These are phyloP conservation scores for Nipponacmea schrenckii DNA, from an alignment of 2,888 invertebrate species.

Conservation along the genomic window DNA sequence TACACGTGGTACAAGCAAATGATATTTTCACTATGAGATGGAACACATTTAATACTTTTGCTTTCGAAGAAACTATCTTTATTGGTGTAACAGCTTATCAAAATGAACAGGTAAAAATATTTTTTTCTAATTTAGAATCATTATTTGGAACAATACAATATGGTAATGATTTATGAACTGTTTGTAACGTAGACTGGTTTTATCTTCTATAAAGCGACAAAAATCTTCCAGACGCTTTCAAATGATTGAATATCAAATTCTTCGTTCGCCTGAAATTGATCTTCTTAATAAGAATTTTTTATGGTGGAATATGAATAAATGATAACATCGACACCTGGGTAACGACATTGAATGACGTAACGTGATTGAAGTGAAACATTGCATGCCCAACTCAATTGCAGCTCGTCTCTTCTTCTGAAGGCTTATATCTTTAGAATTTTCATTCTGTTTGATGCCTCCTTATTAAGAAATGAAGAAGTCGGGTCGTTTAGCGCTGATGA, in stretches of 20 bases:
- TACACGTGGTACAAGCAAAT: conserved; percentile 70
- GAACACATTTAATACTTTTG: conserved; percentile 66
- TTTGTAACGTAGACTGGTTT: too few species aligned
- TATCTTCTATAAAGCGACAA: too few species aligned
- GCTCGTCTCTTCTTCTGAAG: too few species aligned
- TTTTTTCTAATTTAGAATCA: too few species aligned
- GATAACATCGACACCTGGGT: neutral
- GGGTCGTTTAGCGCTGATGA: neutral
- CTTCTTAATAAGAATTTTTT: neutral
- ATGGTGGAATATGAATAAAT: neutral
- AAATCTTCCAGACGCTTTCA: too few species aligned
- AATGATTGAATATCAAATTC: too few species aligned
- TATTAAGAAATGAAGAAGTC: too few species aligned
- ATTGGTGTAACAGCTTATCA: conserved; percentile 69
- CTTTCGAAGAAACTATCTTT: conserved; percentile 67
- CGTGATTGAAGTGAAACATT: conserved; percentile 1
- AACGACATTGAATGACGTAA: conserved; percentile 5
- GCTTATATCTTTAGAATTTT: too few species aligned
- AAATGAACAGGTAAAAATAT: conserved; percentile 64
- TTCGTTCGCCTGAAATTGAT: too few species aligned
- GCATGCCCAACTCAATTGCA: neutral
- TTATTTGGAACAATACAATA: neutral
- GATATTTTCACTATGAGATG: conserved; percentile 73
- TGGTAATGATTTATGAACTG: too few species aligned
- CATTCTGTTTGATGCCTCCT: too few species aligned